A percentile compares a stretch with the other conserved stretches of the same genome.
Evolutionary conservation across 2,113 vertebrate species (phyloP).

Genomic region (Podarcis raffonei): DNA sequence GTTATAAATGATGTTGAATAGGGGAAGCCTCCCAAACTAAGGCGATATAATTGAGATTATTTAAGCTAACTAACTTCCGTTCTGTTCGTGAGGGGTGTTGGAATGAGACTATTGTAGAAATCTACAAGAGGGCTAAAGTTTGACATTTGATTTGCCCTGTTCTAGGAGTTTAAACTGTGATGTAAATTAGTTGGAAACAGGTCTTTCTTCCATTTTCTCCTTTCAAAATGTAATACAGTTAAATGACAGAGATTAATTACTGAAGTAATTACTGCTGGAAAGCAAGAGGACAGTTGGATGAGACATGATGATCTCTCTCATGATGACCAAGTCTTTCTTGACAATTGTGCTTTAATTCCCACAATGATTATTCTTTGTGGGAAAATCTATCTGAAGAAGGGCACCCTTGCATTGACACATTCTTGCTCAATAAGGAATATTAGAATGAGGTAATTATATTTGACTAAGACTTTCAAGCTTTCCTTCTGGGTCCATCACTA

Average conservation of each 20-base stretch:
- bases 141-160: constrained; percentile 79
- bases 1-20: not conserved
- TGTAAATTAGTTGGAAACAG: constrained; percentile 82
- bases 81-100: not conserved
- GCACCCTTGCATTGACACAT: constrained; percentile 55
- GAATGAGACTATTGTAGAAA: constrained; percentile 58
- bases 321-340: constrained; percentile 80
- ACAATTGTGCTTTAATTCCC: constrained; percentile 78
- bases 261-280: constrained; percentile 81
- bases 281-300: constrained; percentile 79
- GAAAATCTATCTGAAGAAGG: constrained; percentile 73
- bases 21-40: constrained; percentile 12
- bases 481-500: constrained; percentile 37
- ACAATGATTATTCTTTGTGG: constrained; percentile 72
- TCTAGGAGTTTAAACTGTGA: constrained; percentile 79
- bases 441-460: constrained; percentile 64
- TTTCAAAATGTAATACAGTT: constrained; percentile 83
- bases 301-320: constrained; percentile 69
- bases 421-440: constrained; percentile 59
- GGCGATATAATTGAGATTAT: constrained; percentile 33
- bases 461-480: constrained; percentile 39
- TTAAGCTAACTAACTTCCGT: constrained; percentile 41
- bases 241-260: constrained; percentile 87
- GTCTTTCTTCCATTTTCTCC: constrained; percentile 84
- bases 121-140: constrained; percentile 66